Percentiles rank a stretch among this genome's conserved stretches.
Conservation (phyloP, 2,888 invertebrate genomes). For the Melanotus villosus region DNA sequence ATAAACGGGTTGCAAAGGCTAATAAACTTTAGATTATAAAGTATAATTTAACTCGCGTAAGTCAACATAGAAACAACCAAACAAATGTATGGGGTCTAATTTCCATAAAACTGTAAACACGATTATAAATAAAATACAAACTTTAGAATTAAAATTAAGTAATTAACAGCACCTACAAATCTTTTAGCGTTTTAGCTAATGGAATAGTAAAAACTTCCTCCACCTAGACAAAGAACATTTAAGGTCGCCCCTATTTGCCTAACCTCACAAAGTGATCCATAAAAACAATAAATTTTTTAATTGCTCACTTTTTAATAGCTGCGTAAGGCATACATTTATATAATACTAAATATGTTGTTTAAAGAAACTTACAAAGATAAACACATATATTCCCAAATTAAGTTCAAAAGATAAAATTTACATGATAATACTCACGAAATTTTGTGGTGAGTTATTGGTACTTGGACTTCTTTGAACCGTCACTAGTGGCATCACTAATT, state of each 20-base stretch:
- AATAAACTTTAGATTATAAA: slow-evolving; percentile 43
- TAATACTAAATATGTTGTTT: too few relatives aligned
- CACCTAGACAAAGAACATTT: neutral
- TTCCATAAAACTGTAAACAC: too few relatives aligned
- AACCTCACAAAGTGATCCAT: neutral
- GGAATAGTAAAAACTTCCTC: too few relatives aligned
- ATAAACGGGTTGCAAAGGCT: slow-evolving; percentile 46
- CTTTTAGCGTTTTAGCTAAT: too few relatives aligned
- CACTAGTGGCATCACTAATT: slow-evolving; percentile 76
- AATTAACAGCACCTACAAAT: too few relatives aligned
- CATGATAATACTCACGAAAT: slow-evolving; percentile 73
- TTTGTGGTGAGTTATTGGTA: slow-evolving; percentile 76
- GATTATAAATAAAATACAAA: too few relatives aligned
- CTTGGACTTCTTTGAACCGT: slow-evolving; percentile 82
- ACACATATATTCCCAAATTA: too few relatives aligned
- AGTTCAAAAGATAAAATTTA: too few relatives aligned
- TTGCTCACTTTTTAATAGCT: too few relatives aligned
- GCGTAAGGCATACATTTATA: neutral
- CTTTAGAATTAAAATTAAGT: too few relatives aligned
- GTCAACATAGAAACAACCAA: neutral
- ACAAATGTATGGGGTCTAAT: too few relatives aligned
- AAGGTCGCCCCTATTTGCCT: neutral
- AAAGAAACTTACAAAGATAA: too few relatives aligned
- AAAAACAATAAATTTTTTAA: neutral
- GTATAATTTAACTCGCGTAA: slow-evolving; percentile 4